Percentiles rank a stretch among this genome's conserved stretches.
Evolutionary conservation across 2,888 invertebrate species (phyloP).

Genomic region (Oscheius onirici): DNA sequence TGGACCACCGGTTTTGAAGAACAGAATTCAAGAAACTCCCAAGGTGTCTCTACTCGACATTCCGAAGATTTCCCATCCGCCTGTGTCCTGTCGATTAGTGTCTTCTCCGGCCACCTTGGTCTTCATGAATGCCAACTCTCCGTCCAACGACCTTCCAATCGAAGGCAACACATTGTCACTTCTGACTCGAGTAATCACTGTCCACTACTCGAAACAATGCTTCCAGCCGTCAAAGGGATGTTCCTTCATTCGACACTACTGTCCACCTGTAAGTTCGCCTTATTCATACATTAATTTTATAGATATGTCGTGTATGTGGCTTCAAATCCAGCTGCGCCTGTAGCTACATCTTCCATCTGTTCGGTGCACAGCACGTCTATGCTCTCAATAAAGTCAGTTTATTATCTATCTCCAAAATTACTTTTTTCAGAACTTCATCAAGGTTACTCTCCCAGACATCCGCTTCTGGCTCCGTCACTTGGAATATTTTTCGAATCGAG

Average conservation of each 20-base stretch:
- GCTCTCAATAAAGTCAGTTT: slow-evolving; percentile 2
- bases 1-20: neutral
- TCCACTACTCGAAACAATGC: neutral
- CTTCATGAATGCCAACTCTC: slow-evolving; percentile 1
- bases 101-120: neutral
- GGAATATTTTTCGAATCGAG: neutral
- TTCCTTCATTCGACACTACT: slow-evolving; percentile 6
- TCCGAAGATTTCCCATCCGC: neutral
- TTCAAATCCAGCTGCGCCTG: neutral
- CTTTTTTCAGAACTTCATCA: neutral
- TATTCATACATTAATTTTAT: neutral
- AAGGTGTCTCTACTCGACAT: neutral
- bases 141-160: neutral
- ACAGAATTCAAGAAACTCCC: neutral
- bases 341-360: neutral
- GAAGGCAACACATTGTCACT: neutral
- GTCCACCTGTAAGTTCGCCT: neutral
- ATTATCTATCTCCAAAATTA: neutral
- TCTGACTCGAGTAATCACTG: neutral
- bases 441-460: neutral
- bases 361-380: neutral
- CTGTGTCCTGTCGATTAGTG: neutral
- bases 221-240: neutral
- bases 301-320: slow-evolving; percentile 1
- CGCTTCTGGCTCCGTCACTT: slow-evolving; percentile 13